Conservation (phyloP, 2,113 vertebrate genomes). For the Colius striatus region DNA sequence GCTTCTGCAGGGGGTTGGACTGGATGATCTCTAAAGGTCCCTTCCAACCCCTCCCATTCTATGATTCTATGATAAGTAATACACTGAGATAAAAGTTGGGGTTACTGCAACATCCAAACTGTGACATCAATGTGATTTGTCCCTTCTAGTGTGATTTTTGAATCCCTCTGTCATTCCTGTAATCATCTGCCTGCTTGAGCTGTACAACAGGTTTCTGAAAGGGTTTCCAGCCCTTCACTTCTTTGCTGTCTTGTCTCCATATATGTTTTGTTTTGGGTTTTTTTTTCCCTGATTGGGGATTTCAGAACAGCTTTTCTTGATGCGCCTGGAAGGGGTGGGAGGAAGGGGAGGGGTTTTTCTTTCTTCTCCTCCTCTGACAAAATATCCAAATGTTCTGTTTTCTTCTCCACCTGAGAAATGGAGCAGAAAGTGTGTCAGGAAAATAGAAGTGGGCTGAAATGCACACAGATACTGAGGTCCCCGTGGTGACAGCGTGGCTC, state of each 20-base stretch:
- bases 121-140: neutral
- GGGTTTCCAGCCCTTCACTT: neutral
- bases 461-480: neutral
- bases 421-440: neutral
- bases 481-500: accelerated
- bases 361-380: neutral
- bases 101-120: neutral
- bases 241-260: neutral
- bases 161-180: neutral
- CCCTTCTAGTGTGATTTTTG: neutral
- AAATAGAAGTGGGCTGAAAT: neutral
- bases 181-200: neutral
- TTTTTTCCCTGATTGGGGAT: neutral
- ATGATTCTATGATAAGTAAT: too few relatives aligned
- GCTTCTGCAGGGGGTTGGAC: too few relatives aligned
- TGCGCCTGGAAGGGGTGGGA: neutral
- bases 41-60: too few relatives aligned
- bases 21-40: too few relatives aligned
- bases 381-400: neutral
- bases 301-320: neutral
- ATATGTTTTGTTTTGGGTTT: neutral
- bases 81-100: neutral
- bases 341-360: neutral
- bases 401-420: neutral
- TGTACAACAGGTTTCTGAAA: neutral